Evolutionary conservation across 1,140 invertebrate genomes (phyloP).

Genomic region (Pectinophora gossypiella): DNA sequence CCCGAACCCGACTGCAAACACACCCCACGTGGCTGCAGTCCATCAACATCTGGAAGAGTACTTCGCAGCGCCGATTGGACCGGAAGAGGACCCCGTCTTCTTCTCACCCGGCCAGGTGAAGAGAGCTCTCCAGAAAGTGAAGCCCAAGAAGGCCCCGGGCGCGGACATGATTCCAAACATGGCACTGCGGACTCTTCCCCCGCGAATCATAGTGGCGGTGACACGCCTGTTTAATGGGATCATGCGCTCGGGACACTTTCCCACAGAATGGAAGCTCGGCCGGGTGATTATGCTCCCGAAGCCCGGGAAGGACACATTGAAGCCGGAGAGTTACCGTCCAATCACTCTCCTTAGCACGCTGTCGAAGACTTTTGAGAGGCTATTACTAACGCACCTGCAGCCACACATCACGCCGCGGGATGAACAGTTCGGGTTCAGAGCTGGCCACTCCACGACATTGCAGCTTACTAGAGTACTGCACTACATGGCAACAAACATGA

Average conservation of each 20-base stretch:
- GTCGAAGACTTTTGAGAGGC: slow-evolving; percentile 35
- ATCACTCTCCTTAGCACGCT: slow-evolving; percentile 36
- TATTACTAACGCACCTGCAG: slow-evolving; percentile 26
- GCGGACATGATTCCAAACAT: slow-evolving; percentile 15
- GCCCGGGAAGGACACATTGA: slow-evolving; percentile 19
- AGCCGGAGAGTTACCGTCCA: slow-evolving; percentile 32
- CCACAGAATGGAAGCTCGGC: slow-evolving; percentile 34
- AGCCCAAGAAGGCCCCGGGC: slow-evolving; percentile 20
- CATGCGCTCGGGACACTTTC: slow-evolving; percentile 28
- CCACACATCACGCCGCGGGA: slow-evolving; percentile 8
- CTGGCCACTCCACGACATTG: slow-evolving; percentile 29
- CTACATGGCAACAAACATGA: background rate
- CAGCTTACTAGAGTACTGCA: slow-evolving; percentile 25
- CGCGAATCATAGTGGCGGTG: slow-evolving; percentile 8
- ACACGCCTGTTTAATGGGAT: slow-evolving; percentile 16
- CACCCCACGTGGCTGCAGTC: no score
- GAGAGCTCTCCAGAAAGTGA: background rate
- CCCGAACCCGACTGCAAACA: slow-evolving; percentile 19
- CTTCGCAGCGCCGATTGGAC: slow-evolving; percentile 6
- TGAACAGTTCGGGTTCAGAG: slow-evolving; percentile 47
- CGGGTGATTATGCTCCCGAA: slow-evolving; percentile 35
- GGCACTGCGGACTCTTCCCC: slow-evolving; percentile 10
- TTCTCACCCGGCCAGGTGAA: slow-evolving; percentile 12
- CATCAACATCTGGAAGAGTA: no score
- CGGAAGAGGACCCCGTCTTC: slow-evolving; percentile 13